Base-by-base conservation (phyloP, 2,113 vertebrate genomes). In the Phyllopteryx taeniolatus region DNA sequence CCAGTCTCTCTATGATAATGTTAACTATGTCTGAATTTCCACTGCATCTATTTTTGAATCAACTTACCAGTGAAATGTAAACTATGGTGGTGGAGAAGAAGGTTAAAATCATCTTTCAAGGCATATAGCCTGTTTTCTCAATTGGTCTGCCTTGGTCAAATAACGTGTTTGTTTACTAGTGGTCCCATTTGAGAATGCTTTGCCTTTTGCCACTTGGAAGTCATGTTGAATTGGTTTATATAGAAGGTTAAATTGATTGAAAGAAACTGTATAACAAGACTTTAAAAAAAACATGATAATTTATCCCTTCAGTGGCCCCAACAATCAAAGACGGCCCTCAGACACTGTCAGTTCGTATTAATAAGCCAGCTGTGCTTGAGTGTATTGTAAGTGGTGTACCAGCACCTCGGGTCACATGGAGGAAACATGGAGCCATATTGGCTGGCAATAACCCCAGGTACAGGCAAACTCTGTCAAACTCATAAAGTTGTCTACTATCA, bases 381-480 rank as follows among this genome's bases (percentile, higher is more conserved):
- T 99, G 98, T 75, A 66, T 79, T 0, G 94, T 93, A 0, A 93
- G 91, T 68, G 98, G 98, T 31, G 89, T 96, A 0, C 98, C 98
- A 43, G 5, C 80, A 0, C 98, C 98, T 1, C 94, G 93, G 15
- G 80, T 98, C 67, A 94, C 95, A 0, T 99, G 98, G 98, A 96
- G 98, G 81, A 99, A 98, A 85, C 94, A 98, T 60, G 97, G 97
- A 2, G 85, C 91, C 39, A 13, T 96, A 84, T 70, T 99, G 60
- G 71, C 92, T 47, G 94, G 87, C 79, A 94, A 89, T 84, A 95
- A 79, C 67, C 77, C 79, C 54, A 90, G 91, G 92, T 87, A 84
- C 71, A 51, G 4, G n/a, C 12, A 56, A 1, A 69, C 1, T 5
- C 17, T 11, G 13, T 31, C 12, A 5, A 22, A 59, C 22, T 22